Evolutionary conservation across 2,113 vertebrate species (phyloP), one percentile per base, ranked within the genome.

Genomic region (Colistium nudipinnis): DNA sequence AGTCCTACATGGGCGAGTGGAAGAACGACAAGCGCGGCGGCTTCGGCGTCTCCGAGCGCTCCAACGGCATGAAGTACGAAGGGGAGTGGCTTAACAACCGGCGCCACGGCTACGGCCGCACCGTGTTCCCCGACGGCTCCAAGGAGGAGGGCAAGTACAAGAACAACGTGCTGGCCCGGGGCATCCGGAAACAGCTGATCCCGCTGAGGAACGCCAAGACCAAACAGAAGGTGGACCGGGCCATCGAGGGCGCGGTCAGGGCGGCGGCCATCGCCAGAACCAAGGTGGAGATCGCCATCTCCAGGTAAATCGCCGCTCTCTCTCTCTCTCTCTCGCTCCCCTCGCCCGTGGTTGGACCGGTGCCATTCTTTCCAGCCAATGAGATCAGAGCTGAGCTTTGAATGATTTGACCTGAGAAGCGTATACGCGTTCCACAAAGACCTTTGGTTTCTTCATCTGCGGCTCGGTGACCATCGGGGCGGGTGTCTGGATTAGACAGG

Each of bases 61-160:
- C 97, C 57, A 97, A 98, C 2, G 96, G 96, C 56, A 97, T 98
- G 96, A 97, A 97, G 86, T 98, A 97, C 0, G 96, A 96, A 87
- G 97, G 97, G 16, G 97, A 98, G 82, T 98, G 97, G 97, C 81
- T 95, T 45, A 96, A 95, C 78, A 98, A 97, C 86, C 95, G 95
- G 87, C 92, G 97, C 74, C 96, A 98, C 4, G 97, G 97, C 3
- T 98, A 98, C 55, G 97, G 97, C 86, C 95, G 95, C 91, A 98
- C 97, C 11, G 89, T 97, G 77, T 97, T 98, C 76, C 96, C 96
- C 2, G 94, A 97, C 36, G 95, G 96, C 85, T 94, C 94, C 74
- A 95, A 95, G 56, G 96, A 98, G 90, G 97, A 98, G 79, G 97
- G 97, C 30, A 98, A 98, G 69, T 98, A 98, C 67, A 98, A 98